These are phyloP conservation scores for Empidonax alnorum DNA, from an alignment of 2,113 vertebrate genomes.

Conservation along the genomic window DNA sequence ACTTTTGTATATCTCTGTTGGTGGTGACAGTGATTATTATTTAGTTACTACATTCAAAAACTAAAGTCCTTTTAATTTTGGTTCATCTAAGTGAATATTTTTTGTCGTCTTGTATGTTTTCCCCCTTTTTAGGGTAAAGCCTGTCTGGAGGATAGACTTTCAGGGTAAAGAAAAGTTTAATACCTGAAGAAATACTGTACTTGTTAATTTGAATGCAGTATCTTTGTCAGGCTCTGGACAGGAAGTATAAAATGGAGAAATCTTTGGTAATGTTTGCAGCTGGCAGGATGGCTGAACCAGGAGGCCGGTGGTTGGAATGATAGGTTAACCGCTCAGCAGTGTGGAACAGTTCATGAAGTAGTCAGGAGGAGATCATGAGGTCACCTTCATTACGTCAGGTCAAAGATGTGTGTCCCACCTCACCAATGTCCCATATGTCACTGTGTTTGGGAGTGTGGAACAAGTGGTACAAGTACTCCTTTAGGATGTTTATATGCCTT, in stretches of 20 bases:
- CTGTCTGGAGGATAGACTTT: background rate
- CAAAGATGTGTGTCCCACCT: background rate
- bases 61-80: background rate
- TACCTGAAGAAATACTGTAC: background rate
- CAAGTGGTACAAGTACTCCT: background rate
- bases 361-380: background rate
- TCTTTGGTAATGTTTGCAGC: background rate
- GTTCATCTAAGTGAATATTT: background rate
- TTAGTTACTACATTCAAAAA: background rate
- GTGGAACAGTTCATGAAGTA: background rate
- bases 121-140: background rate
- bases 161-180: background rate
- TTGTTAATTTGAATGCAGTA: background rate
- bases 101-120: background rate
- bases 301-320: background rate
- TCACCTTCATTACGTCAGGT: background rate
- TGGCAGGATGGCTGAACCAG: background rate
- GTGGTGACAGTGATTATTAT: background rate
- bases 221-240: background rate
- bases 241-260: background rate
- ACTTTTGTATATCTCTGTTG: fast-evolving
- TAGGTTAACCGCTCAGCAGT: background rate
- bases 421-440: background rate
- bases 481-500: background rate
- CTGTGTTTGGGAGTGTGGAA: background rate